These are phyloP conservation scores for Papilio polytes DNA, from an alignment of 1,140 invertebrate species.

Conservation along the genomic window DNA sequence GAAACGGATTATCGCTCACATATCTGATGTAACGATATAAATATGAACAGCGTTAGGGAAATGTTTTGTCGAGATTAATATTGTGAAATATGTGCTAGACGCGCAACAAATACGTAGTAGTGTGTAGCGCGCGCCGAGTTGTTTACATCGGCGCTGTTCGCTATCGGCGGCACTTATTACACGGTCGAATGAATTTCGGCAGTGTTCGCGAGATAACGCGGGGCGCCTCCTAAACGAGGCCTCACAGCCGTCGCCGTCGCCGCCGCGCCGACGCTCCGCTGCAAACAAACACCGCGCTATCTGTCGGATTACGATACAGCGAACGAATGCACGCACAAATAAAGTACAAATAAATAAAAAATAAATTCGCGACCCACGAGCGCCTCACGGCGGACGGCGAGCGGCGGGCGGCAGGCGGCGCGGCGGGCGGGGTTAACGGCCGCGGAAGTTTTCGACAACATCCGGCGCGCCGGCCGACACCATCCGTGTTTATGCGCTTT, in stretches of 20 bases:
- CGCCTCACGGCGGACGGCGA: slow-evolving; percentile 51
- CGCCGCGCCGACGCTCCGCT: slow-evolving; percentile 49
- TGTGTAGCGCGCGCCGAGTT: slow-evolving; percentile 40
- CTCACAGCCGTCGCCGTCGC: slow-evolving; percentile 61
- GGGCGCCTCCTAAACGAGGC: slow-evolving; percentile 77
- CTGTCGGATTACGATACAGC: slow-evolving; percentile 69
- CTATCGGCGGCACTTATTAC: slow-evolving; percentile 68
- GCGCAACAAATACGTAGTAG: slow-evolving; percentile 40
- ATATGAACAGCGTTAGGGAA: slow-evolving; percentile 3
- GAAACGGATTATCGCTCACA: slow-evolving; percentile 10
- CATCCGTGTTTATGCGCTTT: slow-evolving; percentile 39
- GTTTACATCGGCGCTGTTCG: slow-evolving; percentile 56
- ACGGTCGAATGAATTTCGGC: slow-evolving; percentile 73
- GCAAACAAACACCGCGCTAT: slow-evolving; percentile 77
- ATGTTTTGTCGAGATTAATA: slow-evolving; percentile 29
- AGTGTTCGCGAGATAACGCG: slow-evolving; percentile 68
- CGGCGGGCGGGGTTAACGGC: slow-evolving; percentile 61
- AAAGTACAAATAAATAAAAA: slow-evolving; percentile 59
- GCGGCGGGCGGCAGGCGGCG: slow-evolving; percentile 60
- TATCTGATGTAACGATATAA: slow-evolving; percentile 20
- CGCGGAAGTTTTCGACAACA: slow-evolving; percentile 66
- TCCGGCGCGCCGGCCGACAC: slow-evolving; percentile 55
- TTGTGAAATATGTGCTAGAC: slow-evolving; percentile 42
- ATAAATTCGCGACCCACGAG: slow-evolving; percentile 59
- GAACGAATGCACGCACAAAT: slow-evolving; percentile 51